Base-by-base conservation (phyloP, 2,888 invertebrate species). In the Acleris emargana region DNA sequence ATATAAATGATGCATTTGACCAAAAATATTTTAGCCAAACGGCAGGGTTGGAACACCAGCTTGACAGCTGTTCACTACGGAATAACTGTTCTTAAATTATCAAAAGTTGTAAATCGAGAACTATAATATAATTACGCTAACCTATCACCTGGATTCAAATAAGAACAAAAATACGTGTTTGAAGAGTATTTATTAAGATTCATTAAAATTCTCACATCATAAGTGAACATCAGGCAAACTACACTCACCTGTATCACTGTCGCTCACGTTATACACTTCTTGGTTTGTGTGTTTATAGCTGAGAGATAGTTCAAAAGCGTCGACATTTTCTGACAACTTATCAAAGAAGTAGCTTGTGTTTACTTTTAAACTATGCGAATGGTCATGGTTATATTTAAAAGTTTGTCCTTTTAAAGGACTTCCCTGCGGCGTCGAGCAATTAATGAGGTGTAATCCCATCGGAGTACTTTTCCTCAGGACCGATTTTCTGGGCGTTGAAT, bases 301-400 rank as follows among this genome's bases (percentile, higher is more conserved):
- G 69, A 95, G 79, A 4, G 94, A 93, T 75, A 93, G 89, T 81
- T 95, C 95, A 76, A 95, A 95, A 13, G 93, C 91, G 80, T 95
- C 95, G n/a, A 88, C 82, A 45, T 89, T 90, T 53, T 85, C 89
- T 1, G 87, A 87, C 59, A 88, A 71, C 70, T 85, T 84, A 71
- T 92, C 93, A 73, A 94, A 94, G 71, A 94, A 94, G 78, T 90
- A 91, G 76, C 94, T 94, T 2, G 76, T 90, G 71, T 88, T 89
- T 25, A 80, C 79, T 76, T 81, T 62, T 49, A 78, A 68, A 52
- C 77, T 73, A 67, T 78, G 76, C 5, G 77, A 78, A 68, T 74
- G 76, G 70, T 78, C 75, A 50, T 66, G 64, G 71, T 72, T 72
- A 3, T 70, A 71, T 62, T 76, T 76, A 64, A 72, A 68, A 71